Percentiles rank a stretch among this genome's conserved stretches.
These are phyloP conservation scores for Cyprinodon diabolis DNA, from an alignment of 2,797 vertebrate species.

Conservation along the genomic window DNA sequence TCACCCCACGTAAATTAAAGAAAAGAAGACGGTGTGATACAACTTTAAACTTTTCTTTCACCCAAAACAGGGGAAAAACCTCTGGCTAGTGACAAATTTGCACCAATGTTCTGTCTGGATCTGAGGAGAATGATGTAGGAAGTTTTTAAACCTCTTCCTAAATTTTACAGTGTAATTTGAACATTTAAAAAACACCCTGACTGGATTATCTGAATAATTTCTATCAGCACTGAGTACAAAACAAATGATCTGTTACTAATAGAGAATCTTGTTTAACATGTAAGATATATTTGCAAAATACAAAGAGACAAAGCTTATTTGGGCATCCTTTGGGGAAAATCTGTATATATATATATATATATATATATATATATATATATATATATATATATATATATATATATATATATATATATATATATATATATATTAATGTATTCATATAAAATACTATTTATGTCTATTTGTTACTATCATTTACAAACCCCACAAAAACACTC, in stretches of 20 bases:
- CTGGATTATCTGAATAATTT: constrained; percentile 69
- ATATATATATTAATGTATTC: neutral
- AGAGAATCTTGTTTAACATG: constrained; percentile 63
- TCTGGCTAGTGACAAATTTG: neutral
- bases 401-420: constrained; percentile 39
- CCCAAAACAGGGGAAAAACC: constrained; percentile 48
- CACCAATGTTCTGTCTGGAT: constrained; percentile 23
- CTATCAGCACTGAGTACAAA: constrained; percentile 72
- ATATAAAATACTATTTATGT: constrained; percentile 50
- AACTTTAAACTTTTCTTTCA: constrained; percentile 58
- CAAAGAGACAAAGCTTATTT: constrained; percentile 71
- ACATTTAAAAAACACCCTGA: constrained; percentile 66
- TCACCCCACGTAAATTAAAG: constrained; percentile 69
- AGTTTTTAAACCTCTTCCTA: constrained; percentile 42
- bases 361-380: constrained; percentile 22
- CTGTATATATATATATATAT: constrained; percentile 60
- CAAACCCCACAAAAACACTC: constrained; percentile 37
- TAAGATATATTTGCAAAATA: constrained; percentile 70
- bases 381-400: constrained; percentile 3
- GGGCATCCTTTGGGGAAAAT: constrained; percentile 51
- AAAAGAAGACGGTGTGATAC: constrained; percentile 39
- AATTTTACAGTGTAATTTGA: constrained; percentile 55
- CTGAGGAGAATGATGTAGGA: constrained; percentile 21
- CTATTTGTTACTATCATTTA: constrained; percentile 51
- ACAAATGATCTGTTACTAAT: constrained; percentile 66